These are phyloP conservation scores for Poicephalus meyeri DNA, from an alignment of 2,113 vertebrate species.

Conservation along the genomic window DNA sequence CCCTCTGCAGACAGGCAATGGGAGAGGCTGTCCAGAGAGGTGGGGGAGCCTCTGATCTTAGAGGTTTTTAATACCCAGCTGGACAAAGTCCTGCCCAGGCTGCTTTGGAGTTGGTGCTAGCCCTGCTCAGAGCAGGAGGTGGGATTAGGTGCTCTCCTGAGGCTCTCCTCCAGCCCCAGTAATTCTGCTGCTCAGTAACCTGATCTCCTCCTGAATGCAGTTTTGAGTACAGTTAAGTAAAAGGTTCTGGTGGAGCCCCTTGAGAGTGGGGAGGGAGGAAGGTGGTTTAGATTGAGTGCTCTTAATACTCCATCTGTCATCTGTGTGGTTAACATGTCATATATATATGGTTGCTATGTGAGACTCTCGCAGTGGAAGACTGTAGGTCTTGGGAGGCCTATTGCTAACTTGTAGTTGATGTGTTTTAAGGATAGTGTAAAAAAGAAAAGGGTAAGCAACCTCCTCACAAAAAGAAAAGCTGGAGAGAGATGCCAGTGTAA, in stretches of 20 bases:
- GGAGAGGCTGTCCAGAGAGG: background rate
- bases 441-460: background rate
- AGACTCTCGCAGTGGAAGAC: background rate
- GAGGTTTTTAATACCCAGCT: background rate
- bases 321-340: constrained; percentile 51
- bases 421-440: background rate
- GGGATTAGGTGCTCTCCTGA: constrained; percentile 30
- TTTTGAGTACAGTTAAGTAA: constrained; percentile 36
- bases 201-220: constrained; percentile 12
- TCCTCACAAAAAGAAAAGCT: background rate
- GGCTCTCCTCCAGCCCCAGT: background rate
- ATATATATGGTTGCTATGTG: constrained; percentile 23
- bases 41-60: background rate
- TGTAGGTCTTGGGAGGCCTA: background rate
- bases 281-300: constrained; percentile 55
- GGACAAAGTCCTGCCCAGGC: background rate
- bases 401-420: background rate
- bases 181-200: background rate
- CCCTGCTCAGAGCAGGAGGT: background rate
- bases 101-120: constrained; percentile 11
- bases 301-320: constrained; percentile 63
- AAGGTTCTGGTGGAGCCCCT: constrained; percentile 44
- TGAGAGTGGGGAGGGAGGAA: constrained; percentile 11
- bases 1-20: background rate
- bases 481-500: background rate